Evolutionary conservation across 2,888 invertebrate species (phyloP), one percentile per base, ranked within the genome.

Genomic region (Epirrita christyi): DNA sequence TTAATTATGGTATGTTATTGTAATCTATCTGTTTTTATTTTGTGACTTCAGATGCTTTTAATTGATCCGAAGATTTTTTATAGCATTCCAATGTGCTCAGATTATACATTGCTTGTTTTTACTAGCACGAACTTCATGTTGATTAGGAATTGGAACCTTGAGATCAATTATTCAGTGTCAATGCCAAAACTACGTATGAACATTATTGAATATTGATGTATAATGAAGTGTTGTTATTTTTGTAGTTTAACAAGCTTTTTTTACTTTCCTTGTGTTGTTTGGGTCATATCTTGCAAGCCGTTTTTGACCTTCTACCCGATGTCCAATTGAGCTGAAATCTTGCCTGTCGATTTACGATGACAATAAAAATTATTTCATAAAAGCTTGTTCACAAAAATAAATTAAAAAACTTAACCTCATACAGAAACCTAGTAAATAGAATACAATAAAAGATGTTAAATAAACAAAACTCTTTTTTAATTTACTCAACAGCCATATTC

Each of bases 371-470:
- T 4, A 21, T 21, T 21, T 21, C 21, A 21, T 21, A 21, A 21
- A 21, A 21, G 4, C 21, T 21, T 21, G n/a, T n/a, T n/a, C n/a
- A n/a, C n/a, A n/a, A n/a, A n/a, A n/a, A n/a, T n/a, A n/a, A n/a
- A n/a, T n/a, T n/a, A n/a, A n/a, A 21, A 21, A 21, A 3, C 2
- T 21, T 21, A 21, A 21, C 21, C 21, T 21, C 21, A 21, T 21
- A 70, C 73, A 75, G 69, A 69, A 70, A 65, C 73, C 71, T 68
- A 68, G 64, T 72, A 73, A 72, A 73, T 70, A 71, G 68, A 67
- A 71, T 65, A 56, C 65, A 76, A 74, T 74, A 72, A 76, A 75
- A 66, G 59, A 68, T 64, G 63, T 63, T 55, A 50, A 67, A 63
- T 66, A 60, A 70, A 62, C 42, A 5, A 40, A 27, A 58, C 47